These are phyloP conservation scores for Callionymus lyra DNA, from an alignment of 2,113 vertebrate genomes.

Conservation along the genomic window DNA sequence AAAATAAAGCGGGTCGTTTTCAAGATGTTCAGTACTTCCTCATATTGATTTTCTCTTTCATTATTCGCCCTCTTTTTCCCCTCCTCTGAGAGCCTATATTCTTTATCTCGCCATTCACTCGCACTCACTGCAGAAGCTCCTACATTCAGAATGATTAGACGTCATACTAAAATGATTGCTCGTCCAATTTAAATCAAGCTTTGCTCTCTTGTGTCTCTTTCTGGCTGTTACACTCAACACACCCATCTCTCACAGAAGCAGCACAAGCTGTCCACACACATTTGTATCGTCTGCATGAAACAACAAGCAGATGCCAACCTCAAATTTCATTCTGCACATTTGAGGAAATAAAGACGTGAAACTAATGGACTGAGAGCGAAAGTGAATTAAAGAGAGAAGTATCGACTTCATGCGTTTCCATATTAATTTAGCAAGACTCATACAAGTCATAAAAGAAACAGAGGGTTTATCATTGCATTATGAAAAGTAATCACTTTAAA, in stretches of 20 bases:
- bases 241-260: slow-evolving; percentile 3
- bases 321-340: slow-evolving; percentile 13
- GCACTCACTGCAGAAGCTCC: slow-evolving; percentile 6
- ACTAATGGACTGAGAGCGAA: slow-evolving; percentile 2
- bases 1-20: background rate
- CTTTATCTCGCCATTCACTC: slow-evolving; percentile 15
- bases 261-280: slow-evolving; percentile 7
- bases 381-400: background rate
- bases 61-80: background rate
- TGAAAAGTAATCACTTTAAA: too few species aligned
- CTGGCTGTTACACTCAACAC: slow-evolving; percentile 1
- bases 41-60: slow-evolving; percentile 7
- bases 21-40: slow-evolving; percentile 4
- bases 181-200: slow-evolving; percentile 22
- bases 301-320: too few species aligned
- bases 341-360: slow-evolving; percentile 10
- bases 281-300: too few species aligned
- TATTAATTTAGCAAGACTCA: too few species aligned
- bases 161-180: slow-evolving; percentile 30
- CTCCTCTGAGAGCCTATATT: slow-evolving; percentile 3
- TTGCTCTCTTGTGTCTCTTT: background rate
- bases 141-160: slow-evolving; percentile 23
- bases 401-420: too few species aligned
- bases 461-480: too few species aligned
- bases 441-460: too few species aligned